Evolutionary conservation across 2,797 vertebrate species (phyloP), one percentile per base, ranked within the genome.

Genomic region (Neosilurus mollespiculum): DNA sequence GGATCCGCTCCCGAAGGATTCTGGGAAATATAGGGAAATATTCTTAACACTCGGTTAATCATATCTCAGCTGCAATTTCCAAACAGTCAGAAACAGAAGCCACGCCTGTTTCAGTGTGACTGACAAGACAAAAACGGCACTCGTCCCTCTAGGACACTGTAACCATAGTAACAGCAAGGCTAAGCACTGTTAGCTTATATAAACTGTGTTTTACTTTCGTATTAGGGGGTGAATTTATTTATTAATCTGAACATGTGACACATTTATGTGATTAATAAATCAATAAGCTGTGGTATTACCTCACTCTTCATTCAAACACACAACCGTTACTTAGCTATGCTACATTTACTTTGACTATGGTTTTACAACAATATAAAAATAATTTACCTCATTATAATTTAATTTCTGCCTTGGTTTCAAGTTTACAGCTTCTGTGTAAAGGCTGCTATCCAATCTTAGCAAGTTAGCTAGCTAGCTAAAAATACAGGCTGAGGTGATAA

Each of bases 11-110:
- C 61, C 43, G 0, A 49, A 53, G 78, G 51, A 67, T 69, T 80
- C 64, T 80, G 78, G 78, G 65, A 80, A 80, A 80, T 43, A 8
- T 80, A 78, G 20, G 24, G n/a, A 61, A 61, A 26, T 1, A 77
- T 11, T 77, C 18, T 43, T 43, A 43, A 43, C 37, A n/a, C 56
- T n/a, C 3, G 18, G 30, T 77, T 43, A 49, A 62, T 62, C 43
- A 49, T n/a, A 78, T 62, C 24, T 34, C 12, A 34, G 16, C 53
- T 58, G 54, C 16, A 2, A 2, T 34, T 54, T 15, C 51, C 14
- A n/a, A 34, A 75, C n/a, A 56, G 24, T 16, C 16, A 20, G 5
- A 37, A 11, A 15, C 53, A n/a, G 79, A 70, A 14, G 65, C 53
- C 79, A 81, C 65, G 14, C 79, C 64, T 30, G 12, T 62, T 66